phyloP scores from a whole-genome alignment of 1,140 invertebrate genomes.

The Procambarus clarkii region DNA sequence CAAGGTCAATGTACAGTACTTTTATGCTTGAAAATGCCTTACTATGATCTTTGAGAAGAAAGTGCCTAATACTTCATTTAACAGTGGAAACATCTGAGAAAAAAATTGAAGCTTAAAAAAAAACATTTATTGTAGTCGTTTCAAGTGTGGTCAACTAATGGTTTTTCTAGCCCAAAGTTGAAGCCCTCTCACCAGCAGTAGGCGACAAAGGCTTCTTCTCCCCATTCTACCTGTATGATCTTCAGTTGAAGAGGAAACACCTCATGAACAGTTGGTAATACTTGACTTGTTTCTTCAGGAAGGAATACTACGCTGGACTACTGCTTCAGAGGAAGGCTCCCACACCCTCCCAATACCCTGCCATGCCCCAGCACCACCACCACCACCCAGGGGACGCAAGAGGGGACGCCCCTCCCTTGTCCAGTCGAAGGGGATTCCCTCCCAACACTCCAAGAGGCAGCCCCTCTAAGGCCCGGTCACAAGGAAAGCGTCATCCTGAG shows the following conservation, averaged over 20 bases:
- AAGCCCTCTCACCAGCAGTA: constrained; percentile 49
- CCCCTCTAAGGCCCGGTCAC: constrained; percentile 43
- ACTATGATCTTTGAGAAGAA: background rate
- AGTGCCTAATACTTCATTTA: constrained; percentile 1
- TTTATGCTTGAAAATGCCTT: background rate
- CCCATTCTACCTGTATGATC: constrained; percentile 66
- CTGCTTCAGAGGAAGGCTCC: constrained; percentile 66
- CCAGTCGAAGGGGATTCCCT: constrained; percentile 55
- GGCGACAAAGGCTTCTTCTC: constrained; percentile 52
- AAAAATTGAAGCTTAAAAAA: constrained; percentile 25
- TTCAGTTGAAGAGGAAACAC: constrained; percentile 70
- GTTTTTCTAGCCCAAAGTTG: constrained; percentile 57
- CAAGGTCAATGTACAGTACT: background rate
- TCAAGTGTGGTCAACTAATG: constrained; percentile 54
- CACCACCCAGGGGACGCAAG: constrained; percentile 62
- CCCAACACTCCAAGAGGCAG: constrained; percentile 38
- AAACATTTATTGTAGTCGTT: constrained; percentile 17
- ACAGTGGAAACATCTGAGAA: constrained; percentile 4
- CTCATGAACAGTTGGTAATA: constrained; percentile 68
- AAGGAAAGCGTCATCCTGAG: constrained; percentile 32
- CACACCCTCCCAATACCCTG: constrained; percentile 58
- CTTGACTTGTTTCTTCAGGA: constrained; percentile 70
- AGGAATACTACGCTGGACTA: constrained; percentile 67
- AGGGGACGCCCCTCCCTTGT: constrained; percentile 60
- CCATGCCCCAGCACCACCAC: constrained; percentile 45